These are phyloP conservation scores for Lasioglossum morio DNA, from an alignment of 2,888 invertebrate genomes.

Conservation along the genomic window DNA sequence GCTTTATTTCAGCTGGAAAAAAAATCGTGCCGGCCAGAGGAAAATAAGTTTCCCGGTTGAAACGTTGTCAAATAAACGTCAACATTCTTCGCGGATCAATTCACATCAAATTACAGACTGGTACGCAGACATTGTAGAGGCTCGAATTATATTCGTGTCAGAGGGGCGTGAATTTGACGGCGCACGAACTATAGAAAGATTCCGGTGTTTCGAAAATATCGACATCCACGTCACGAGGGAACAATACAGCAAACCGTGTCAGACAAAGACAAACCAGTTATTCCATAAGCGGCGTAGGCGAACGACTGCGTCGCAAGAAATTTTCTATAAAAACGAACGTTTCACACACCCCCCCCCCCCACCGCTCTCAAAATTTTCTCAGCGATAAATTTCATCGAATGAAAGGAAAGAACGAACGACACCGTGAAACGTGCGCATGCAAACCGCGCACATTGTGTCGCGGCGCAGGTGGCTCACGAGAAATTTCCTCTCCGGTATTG, in stretches of 20 bases:
- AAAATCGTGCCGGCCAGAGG: neutral
- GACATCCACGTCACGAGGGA: neutral
- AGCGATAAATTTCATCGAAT: slow-evolving; percentile 18
- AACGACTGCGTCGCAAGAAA: neutral
- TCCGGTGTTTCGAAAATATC: neutral
- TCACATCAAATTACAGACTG: neutral
- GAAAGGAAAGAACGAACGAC: neutral
- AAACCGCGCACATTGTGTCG: neutral
- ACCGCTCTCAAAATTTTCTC: neutral
- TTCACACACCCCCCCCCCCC: fast-evolving
- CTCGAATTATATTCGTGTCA: neutral
- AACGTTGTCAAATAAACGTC: slow-evolving; percentile 1
- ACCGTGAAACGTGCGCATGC: slow-evolving; percentile 24
- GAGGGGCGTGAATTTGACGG: slow-evolving; percentile 4
- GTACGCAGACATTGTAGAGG: neutral
- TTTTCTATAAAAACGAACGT: neutral
- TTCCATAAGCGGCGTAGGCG: neutral
- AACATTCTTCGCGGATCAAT: neutral
- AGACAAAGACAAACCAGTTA: neutral
- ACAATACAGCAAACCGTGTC: neutral
- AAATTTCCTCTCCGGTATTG: slow-evolving; percentile 21
- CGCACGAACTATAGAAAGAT: neutral
- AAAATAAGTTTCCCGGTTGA: neutral
- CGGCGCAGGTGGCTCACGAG: slow-evolving; percentile 7
- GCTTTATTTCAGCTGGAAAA: neutral